Base-by-base conservation (phyloP, 2,797 vertebrate species). In the Morelia viridis region DNA sequence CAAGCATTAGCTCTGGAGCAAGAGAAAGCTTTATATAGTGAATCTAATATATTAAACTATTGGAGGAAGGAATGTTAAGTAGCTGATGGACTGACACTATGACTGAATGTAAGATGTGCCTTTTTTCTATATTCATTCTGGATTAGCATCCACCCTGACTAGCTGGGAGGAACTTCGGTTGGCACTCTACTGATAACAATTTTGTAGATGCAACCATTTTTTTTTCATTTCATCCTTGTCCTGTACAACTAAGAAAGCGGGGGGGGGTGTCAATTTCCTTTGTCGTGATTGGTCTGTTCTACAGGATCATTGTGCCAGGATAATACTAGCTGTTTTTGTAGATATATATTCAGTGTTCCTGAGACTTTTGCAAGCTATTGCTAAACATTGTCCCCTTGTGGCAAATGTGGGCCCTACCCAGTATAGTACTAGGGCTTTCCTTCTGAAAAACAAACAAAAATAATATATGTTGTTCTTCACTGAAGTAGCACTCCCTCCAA, bases 101-200 rank as follows among this genome's bases (percentile, higher is more conserved):
- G 46, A 46, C 31, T 87, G 13, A 46, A 65, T n/a, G 28, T 3
- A 90, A 28, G 19, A 61, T 87, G 61, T 90, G 88, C 19, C 17
- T 57, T 89, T 85, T 1, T 31, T 46, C 13, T 88, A 88, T 28
- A 60, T n/a, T 90, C 31, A 46, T 90, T 94, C 91, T 94, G 93
- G 53, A 91, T 93, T 86, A 89, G 1, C 26, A 12, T 22, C 4
- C 90, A 64, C 31, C 58, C 46, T 8, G 5, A 62, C 90, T 92
- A 88, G 65, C 35, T 31, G 71, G 22, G 68, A 91, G 26, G 31
- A 4, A 26, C 10, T 46, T 83, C 28, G 10, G 61, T 92, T 0
- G 60, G 13, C 89, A 10, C 19, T 80, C 56, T 46, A 50, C 26
- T 31, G 24, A n/a, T 57, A 19, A n/a, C 35, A 90, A 88, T 28